phyloP scores from a whole-genome alignment of 1,140 invertebrate genomes.

The Drosophila nigromelanica region DNA sequence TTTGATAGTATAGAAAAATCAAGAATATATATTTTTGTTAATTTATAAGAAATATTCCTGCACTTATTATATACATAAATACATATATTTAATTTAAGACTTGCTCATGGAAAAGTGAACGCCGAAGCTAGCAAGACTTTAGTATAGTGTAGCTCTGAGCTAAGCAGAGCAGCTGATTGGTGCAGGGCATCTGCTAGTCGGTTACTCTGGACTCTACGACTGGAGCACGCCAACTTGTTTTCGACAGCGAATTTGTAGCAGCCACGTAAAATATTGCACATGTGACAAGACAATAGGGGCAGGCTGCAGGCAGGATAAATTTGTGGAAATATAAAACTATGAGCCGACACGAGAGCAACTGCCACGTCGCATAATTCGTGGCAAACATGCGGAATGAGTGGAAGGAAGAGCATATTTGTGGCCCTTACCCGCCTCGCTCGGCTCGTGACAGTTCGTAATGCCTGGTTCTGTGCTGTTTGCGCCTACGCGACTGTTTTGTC shows the following conservation, averaged over 20 bases:
- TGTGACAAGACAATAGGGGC: conserved; percentile 9
- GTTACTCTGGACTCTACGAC: too few relatives aligned
- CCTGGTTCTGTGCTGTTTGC: conserved; percentile 16
- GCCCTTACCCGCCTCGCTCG: neutral
- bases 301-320: conserved; percentile 10
- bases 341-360: conserved; percentile 21
- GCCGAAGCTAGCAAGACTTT: too few relatives aligned
- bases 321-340: conserved; percentile 26
- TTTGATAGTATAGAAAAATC: too few relatives aligned
- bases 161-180: too few relatives aligned
- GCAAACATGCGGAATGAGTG: neutral
- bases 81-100: too few relatives aligned
- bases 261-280: conserved; percentile 46
- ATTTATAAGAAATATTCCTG: too few relatives aligned
- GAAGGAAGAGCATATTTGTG: neutral
- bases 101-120: too few relatives aligned
- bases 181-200: too few relatives aligned
- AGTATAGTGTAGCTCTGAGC: too few relatives aligned
- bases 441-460: neutral
- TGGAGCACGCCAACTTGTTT: too few relatives aligned
- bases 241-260: conserved; percentile 22
- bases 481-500: conserved; percentile 33
- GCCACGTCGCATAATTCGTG: conserved; percentile 28
- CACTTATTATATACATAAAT: too few relatives aligned
- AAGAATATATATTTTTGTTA: too few relatives aligned